phyloP scores from a whole-genome alignment of 2,888 invertebrate species.

The Clivina fossor region DNA sequence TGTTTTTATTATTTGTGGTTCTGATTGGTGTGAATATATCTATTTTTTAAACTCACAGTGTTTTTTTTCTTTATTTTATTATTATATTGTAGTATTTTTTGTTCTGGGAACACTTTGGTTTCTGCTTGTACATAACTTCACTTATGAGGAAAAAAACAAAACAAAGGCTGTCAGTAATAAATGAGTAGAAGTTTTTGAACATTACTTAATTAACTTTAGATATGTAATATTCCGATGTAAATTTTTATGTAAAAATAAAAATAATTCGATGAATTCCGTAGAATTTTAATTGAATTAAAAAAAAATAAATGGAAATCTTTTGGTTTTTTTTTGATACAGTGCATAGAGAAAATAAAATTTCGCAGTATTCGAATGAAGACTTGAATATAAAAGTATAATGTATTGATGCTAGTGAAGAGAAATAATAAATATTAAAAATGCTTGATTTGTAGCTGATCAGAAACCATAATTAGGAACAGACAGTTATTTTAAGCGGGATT shows the following conservation, averaged over 20 bases:
- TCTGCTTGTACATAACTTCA: slow-evolving; percentile 28
- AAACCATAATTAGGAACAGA: slow-evolving; percentile 22
- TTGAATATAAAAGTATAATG: neutral
- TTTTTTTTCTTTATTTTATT: slow-evolving; percentile 12
- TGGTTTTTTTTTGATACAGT: neutral
- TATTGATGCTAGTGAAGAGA: no score
- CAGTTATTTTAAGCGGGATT: slow-evolving; percentile 18
- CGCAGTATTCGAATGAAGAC: neutral
- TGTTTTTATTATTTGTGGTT: slow-evolving; percentile 18
- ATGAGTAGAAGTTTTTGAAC: slow-evolving; percentile 12
- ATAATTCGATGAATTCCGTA: slow-evolving; percentile 18
- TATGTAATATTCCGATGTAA: slow-evolving; percentile 25
- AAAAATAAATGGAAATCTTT: neutral
- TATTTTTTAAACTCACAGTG: slow-evolving; percentile 27
- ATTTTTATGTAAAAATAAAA: slow-evolving; percentile 32
- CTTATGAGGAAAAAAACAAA: slow-evolving; percentile 10
- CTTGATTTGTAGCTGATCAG: slow-evolving; percentile 11
- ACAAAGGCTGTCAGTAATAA: slow-evolving; percentile 23
- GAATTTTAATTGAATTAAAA: no score
- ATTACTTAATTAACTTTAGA: slow-evolving; percentile 6
- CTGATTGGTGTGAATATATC: slow-evolving; percentile 19
- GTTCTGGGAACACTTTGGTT: neutral
- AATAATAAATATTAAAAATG: no score
- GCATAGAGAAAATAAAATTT: neutral
- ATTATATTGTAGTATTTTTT: neutral